These are phyloP conservation scores for Agrypnia vestita DNA, from an alignment of 1,140 invertebrate genomes.

Conservation along the genomic window DNA sequence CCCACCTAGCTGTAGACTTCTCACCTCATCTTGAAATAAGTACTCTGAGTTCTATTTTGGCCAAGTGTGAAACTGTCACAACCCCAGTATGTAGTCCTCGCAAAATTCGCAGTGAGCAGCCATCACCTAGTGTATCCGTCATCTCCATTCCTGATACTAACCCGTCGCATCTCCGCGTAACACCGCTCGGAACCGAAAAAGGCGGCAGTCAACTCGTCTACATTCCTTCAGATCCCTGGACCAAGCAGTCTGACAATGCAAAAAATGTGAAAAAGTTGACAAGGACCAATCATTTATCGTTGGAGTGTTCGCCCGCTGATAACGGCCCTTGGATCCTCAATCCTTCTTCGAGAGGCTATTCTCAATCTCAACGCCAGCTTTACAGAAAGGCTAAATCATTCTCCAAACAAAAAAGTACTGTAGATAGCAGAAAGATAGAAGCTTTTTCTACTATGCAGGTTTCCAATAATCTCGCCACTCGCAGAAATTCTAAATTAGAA, in stretches of 20 bases:
- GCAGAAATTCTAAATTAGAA: slow-evolving; percentile 44
- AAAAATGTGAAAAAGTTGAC: slow-evolving; percentile 43
- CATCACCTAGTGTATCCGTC: slow-evolving; percentile 65
- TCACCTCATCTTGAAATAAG: slow-evolving; percentile 58
- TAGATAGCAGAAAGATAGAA: slow-evolving; percentile 49
- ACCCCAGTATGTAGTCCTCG: slow-evolving; percentile 61
- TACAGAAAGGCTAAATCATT: slow-evolving; percentile 54
- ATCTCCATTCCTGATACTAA: slow-evolving; percentile 56
- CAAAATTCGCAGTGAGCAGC: slow-evolving; percentile 63
- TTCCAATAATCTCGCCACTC: slow-evolving; percentile 22
- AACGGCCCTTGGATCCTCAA: slow-evolving; percentile 56
- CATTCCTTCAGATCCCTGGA: slow-evolving; percentile 66
- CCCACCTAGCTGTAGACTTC: slow-evolving; percentile 52
- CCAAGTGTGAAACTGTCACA: slow-evolving; percentile 49
- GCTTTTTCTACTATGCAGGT: slow-evolving; percentile 43
- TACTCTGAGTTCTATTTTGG: slow-evolving; percentile 55
- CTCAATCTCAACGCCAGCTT: slow-evolving; percentile 53
- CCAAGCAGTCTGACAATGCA: slow-evolving; percentile 63
- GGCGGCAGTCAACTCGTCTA: slow-evolving; percentile 64
- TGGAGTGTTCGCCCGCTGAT: slow-evolving; percentile 53
- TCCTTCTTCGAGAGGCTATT: slow-evolving; percentile 44
- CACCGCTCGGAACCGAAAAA: slow-evolving; percentile 60
- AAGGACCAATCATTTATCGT: slow-evolving; percentile 47
- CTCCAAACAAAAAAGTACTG: slow-evolving; percentile 51
- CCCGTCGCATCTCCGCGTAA: slow-evolving; percentile 55